Conservation (phyloP, 1,140 invertebrate species). For the Meteorus sp. region DNA sequence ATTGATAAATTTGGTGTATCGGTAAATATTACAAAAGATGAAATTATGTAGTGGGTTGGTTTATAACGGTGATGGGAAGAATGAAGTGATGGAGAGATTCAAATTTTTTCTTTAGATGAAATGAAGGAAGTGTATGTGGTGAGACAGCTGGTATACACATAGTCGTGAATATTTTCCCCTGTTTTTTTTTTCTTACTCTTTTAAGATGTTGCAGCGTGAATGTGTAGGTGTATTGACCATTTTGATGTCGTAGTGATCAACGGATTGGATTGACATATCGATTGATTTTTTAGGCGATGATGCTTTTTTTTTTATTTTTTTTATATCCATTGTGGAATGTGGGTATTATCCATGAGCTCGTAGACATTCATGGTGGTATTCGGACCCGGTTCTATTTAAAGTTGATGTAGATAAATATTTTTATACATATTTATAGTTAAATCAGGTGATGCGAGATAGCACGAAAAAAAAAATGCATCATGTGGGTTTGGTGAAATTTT, state of each 20-base stretch:
- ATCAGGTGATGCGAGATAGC: too few relatives aligned
- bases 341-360: constrained; percentile 43
- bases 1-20: too few relatives aligned
- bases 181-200: too few relatives aligned
- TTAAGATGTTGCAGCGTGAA: background rate
- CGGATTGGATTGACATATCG: constrained; percentile 1
- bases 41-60: too few relatives aligned
- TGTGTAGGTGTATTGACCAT: background rate
- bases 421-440: too few relatives aligned
- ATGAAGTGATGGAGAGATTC: background rate
- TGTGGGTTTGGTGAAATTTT: constrained; percentile 31
- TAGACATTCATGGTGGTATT: constrained; percentile 39
- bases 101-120: background rate
- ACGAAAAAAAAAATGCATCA: constrained; percentile 29
- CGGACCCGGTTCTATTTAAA: constrained; percentile 38
- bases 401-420: constrained; percentile 37
- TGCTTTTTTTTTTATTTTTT: constrained; percentile 18
- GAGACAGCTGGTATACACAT: background rate
- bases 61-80: too few relatives aligned
- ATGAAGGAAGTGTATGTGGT: background rate
- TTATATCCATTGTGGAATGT: too few relatives aligned
- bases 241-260: constrained; percentile 4
- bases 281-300: constrained; percentile 9
- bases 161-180: too few relatives aligned
- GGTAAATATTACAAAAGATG: too few relatives aligned